phyloP scores from a whole-genome alignment of 2,113 vertebrate species.

The Muntiacus muntjak region DNA sequence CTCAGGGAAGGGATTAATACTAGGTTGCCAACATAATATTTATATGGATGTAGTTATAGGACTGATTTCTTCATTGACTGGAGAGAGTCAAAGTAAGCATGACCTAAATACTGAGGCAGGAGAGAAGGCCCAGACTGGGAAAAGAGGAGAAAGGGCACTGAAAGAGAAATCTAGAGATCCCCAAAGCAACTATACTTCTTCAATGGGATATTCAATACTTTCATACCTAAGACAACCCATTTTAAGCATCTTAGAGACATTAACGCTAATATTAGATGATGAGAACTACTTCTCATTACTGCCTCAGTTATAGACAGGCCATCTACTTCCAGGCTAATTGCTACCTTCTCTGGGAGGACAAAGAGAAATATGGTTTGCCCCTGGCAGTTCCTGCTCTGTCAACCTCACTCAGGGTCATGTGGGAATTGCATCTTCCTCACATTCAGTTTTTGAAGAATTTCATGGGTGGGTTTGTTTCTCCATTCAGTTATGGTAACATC shows the following conservation, averaged over 20 bases:
- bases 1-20: background rate
- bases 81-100: background rate
- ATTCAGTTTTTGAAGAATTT: conserved; percentile 92
- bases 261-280: background rate
- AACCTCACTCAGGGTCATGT: background rate
- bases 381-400: background rate
- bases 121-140: background rate
- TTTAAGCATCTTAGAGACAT: background rate
- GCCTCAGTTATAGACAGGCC: background rate
- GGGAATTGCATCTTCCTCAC: conserved; percentile 79
- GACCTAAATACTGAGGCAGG: background rate
- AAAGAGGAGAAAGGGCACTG: background rate
- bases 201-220: background rate
- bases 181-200: background rate
- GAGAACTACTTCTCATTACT: background rate
- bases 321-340: background rate
- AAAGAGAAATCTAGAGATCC: background rate
- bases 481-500: conserved; percentile 89
- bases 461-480: conserved; percentile 85
- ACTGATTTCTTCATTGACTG: background rate
- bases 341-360: background rate
- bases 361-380: background rate
- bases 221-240: background rate
- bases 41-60: background rate
- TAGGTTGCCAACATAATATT: background rate